Conservation (phyloP, 2,797 vertebrate genomes). For the Poecilia wingei region DNA sequence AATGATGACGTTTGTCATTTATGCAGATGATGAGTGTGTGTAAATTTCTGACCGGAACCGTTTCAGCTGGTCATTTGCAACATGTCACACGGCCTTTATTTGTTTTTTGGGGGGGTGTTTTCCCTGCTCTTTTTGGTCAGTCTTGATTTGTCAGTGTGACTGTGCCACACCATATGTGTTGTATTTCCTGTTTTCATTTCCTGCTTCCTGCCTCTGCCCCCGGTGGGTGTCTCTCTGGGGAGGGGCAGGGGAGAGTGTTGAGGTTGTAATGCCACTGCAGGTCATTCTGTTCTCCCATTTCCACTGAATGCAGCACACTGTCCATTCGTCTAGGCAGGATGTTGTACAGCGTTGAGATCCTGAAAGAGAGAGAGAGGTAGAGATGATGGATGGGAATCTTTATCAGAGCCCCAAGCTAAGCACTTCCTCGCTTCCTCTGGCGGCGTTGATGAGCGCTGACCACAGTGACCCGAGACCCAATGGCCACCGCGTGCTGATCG, state of each 20-base stretch:
- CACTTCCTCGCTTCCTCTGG: conserved; percentile 81
- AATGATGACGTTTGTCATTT: neutral
- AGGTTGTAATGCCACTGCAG: conserved; percentile 33
- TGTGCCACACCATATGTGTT: conserved; percentile 74
- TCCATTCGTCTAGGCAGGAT: conserved; percentile 70
- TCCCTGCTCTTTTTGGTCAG: conserved; percentile 70
- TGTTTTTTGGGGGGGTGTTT: conserved; percentile 40
- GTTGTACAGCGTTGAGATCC: conserved; percentile 72
- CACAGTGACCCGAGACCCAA: conserved; percentile 75
- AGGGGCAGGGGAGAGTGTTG: conserved; percentile 6
- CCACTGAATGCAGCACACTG: conserved; percentile 45
- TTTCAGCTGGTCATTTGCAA: conserved; percentile 73
- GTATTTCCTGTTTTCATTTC: conserved; percentile 83
- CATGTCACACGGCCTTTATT: conserved; percentile 70
- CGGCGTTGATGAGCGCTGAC: conserved; percentile 79
- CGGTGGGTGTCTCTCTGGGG: conserved; percentile 38
- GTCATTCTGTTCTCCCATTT: conserved; percentile 67
- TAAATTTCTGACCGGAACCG: neutral
- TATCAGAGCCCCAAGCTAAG: conserved; percentile 78
- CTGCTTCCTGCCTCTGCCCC: conserved; percentile 74
- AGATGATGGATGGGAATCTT: conserved; percentile 81
- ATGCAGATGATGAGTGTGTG: neutral
- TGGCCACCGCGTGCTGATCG: conserved; percentile 57
- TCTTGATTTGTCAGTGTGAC: conserved; percentile 61
- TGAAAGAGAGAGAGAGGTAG: conserved; percentile 56